phyloP scores from a whole-genome alignment of 2,113 vertebrate genomes.

The Tragelaphus buxtoni region DNA sequence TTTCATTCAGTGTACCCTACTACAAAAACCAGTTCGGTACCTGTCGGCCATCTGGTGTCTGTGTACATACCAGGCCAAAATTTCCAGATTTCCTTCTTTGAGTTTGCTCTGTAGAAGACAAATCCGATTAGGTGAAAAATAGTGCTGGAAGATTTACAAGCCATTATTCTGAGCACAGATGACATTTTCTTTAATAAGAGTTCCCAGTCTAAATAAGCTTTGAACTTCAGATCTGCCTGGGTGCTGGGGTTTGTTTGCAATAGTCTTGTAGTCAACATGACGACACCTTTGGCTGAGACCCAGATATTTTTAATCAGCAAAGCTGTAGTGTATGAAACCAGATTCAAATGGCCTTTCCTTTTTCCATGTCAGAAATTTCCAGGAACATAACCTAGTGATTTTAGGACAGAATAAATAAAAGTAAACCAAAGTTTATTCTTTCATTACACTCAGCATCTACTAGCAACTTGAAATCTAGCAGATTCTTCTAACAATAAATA shows the following conservation, averaged over 20 bases:
- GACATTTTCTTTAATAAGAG: slow-evolving; percentile 79
- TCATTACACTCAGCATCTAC: slow-evolving; percentile 19
- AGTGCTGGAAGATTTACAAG: slow-evolving; percentile 80
- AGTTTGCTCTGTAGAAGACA: slow-evolving; percentile 74
- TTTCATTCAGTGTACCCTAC: slow-evolving; percentile 79
- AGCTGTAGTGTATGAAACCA: slow-evolving; percentile 70
- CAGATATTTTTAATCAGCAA: slow-evolving; percentile 81
- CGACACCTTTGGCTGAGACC: slow-evolving; percentile 75
- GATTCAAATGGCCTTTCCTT: slow-evolving; percentile 69
- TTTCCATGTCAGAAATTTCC: slow-evolving; percentile 65
- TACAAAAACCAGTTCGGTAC: slow-evolving; percentile 80
- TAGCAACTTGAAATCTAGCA: slow-evolving; percentile 49
- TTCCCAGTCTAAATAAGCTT: slow-evolving; percentile 79
- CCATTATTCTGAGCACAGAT: slow-evolving; percentile 80
- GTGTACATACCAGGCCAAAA: slow-evolving; percentile 73
- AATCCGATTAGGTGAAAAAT: slow-evolving; percentile 80
- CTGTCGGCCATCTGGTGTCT: slow-evolving; percentile 83
- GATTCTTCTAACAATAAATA: slow-evolving; percentile 34
- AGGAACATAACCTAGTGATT: slow-evolving; percentile 64
- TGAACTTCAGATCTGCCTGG: slow-evolving; percentile 79
- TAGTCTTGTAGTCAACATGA: slow-evolving; percentile 75
- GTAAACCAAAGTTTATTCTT: slow-evolving; percentile 58
- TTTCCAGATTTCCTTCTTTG: slow-evolving; percentile 80
- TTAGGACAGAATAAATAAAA: slow-evolving; percentile 57
- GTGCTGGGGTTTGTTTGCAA: slow-evolving; percentile 73